A percentile compares a stretch with the other conserved stretches of the same genome.
phyloP scores from a whole-genome alignment of 2,888 invertebrate genomes.

The Falcaria lacertinaria region DNA sequence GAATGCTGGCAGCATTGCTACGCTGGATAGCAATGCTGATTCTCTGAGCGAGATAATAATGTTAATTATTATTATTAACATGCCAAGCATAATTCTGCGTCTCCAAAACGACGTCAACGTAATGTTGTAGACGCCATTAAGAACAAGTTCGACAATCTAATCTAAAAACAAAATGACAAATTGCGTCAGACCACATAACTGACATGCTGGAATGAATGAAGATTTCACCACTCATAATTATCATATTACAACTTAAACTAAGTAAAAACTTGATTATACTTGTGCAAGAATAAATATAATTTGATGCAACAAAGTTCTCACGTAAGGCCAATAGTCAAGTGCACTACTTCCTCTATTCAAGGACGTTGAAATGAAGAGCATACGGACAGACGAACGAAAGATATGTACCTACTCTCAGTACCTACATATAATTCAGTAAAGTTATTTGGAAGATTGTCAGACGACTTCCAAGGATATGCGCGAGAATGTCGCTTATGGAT shows the following conservation, averaged over 20 bases:
- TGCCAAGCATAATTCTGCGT: neutral
- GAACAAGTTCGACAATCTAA: neutral
- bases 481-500: neutral
- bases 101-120: neutral
- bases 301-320: constrained; percentile 7
- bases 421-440: neutral
- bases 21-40: too few species aligned
- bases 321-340: constrained; percentile 18
- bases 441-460: neutral
- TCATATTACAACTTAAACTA: neutral
- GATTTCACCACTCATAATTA: neutral
- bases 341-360: constrained; percentile 10
- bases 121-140: neutral
- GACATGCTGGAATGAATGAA: neutral
- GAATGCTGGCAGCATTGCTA: too few species aligned
- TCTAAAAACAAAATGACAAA: neutral
- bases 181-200: neutral
- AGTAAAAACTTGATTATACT: neutral
- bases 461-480: neutral
- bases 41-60: too few species aligned
- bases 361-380: constrained; percentile 20
- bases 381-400: neutral
- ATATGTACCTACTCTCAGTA: too few species aligned
- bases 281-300: neutral
- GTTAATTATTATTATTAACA: neutral